Percentiles rank a stretch among this genome's conserved stretches.
phyloP scores from a whole-genome alignment of 2,113 vertebrate species.

The Microcebus lehilahytsara region DNA sequence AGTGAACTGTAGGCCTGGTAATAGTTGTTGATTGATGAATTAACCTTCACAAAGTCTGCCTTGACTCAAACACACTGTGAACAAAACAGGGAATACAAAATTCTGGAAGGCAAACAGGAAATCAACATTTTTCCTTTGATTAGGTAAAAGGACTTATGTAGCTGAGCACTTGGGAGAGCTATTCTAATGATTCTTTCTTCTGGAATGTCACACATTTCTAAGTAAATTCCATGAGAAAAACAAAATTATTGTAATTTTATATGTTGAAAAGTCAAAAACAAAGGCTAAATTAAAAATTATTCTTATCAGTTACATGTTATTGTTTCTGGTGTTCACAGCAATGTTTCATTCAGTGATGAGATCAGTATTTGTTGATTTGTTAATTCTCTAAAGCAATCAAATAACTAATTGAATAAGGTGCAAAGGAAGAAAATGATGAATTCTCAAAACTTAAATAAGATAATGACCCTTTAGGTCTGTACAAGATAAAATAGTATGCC shows the following conservation, averaged over 20 bases:
- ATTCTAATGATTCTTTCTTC: neutral
- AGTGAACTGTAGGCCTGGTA: accelerated
- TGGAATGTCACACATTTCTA: neutral
- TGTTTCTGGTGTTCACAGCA: neutral
- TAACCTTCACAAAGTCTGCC: neutral
- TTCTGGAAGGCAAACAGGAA: neutral
- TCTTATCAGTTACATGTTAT: neutral
- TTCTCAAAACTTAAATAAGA: neutral
- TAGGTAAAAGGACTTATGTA: neutral
- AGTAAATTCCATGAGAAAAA: neutral
- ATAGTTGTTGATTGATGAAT: neutral
- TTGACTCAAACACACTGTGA: neutral
- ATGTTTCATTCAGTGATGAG: neutral
- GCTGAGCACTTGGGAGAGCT: neutral
- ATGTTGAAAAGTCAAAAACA: neutral
- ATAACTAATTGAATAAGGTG: neutral
- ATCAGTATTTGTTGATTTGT: neutral
- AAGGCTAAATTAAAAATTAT: neutral
- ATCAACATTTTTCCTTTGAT: neutral
- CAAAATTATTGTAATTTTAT: neutral
- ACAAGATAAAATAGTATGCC: neutral
- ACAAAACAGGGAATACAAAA: neutral
- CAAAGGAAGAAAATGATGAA: neutral
- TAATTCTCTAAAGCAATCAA: neutral
- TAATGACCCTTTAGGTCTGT: neutral